Evolutionary conservation across 2,888 invertebrate genomes (phyloP), one percentile per base, ranked within the genome.

Genomic region (Bhutanitis thaidina): DNA sequence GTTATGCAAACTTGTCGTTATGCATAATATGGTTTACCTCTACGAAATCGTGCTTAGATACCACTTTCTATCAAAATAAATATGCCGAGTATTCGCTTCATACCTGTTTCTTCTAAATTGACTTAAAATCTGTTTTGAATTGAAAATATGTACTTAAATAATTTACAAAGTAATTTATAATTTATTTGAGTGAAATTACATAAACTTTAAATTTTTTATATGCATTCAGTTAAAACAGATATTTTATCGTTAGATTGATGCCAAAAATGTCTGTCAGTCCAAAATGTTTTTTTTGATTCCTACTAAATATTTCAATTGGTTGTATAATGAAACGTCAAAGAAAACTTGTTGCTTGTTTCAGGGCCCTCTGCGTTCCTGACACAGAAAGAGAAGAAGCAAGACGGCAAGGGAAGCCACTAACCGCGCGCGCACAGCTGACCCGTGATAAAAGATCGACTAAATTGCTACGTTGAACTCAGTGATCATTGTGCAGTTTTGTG

Each of bases 281-380:
- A n/a, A n/a, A n/a, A 20, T 20, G 20, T 20, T 3, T 5, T 3
- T 20, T 20, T 20, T 20, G 20, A 20, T 2, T 20, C 5, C 2
- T 5, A 20, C 20, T 20, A 3, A 3, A 5, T 20, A 20, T 3
- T 5, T 20, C 5, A 3, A 3, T 20, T 20, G 2, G 2, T 20
- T 20, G 20, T 20, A 20, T 3, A 3, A 20, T 2, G 5, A 20
- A 20, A 20, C 20, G 5, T 20, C 5, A 20, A 3, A 20, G 7
- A 1, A 27, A 46, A 37, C 14, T 46, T 50, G 62, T 62, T 57
- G 41, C 49, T 86, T 84, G 80, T 81, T 89, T n/a, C 82, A 90
- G 90, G 88, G 85, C 72, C 80, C 83, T 64, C 80, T 74, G 74
- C 78, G 83, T 81, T 90, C 90, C 90, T 90, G 90, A 90, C 90